Percentiles rank a stretch among this genome's conserved stretches.
Evolutionary conservation across 2,797 vertebrate genomes (phyloP).

Genomic region (Picus viridis): DNA sequence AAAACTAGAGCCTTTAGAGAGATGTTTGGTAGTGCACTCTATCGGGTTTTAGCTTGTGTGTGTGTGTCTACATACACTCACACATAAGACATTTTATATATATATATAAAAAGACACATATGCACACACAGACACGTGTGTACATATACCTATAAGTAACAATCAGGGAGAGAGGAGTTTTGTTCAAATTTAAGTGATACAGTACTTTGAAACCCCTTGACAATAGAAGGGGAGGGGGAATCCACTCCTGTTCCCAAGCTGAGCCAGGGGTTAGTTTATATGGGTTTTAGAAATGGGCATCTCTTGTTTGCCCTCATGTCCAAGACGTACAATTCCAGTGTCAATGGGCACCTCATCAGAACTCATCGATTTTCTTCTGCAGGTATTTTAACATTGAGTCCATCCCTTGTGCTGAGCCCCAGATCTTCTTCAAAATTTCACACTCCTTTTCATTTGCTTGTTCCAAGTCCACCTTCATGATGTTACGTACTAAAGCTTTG

Average conservation of each 20-base stretch:
- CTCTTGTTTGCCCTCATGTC: constrained; percentile 29
- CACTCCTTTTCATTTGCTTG: constrained; percentile 96
- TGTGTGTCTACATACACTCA: constrained; percentile 56
- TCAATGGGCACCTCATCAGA: constrained; percentile 75
- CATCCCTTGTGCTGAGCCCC: constrained; percentile 95
- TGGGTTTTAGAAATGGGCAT: constrained; percentile 44
- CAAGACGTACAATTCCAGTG: constrained; percentile 71
- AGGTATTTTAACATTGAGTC: constrained; percentile 95
- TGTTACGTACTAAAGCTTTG: constrained; percentile 92
- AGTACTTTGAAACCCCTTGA: constrained; percentile 79
- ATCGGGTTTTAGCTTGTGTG: constrained; percentile 64
- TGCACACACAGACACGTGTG: constrained; percentile 14
- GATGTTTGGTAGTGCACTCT: constrained; percentile 76
- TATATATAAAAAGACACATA: background rate
- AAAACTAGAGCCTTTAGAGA: constrained; percentile 72
- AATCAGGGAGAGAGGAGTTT: constrained; percentile 72
- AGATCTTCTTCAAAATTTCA: constrained; percentile 94
- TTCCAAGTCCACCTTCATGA: constrained; percentile 89
- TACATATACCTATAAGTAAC: constrained; percentile 22
- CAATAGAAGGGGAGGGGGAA: constrained; percentile 58
- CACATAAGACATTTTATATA: background rate
- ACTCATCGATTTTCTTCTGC: constrained; percentile 90
- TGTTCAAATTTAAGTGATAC: constrained; percentile 79
- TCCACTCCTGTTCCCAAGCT: constrained; percentile 66
- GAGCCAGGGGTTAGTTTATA: constrained; percentile 33